phyloP scores from a whole-genome alignment of 2,888 invertebrate species.

The Hoplodrina ambigua region DNA sequence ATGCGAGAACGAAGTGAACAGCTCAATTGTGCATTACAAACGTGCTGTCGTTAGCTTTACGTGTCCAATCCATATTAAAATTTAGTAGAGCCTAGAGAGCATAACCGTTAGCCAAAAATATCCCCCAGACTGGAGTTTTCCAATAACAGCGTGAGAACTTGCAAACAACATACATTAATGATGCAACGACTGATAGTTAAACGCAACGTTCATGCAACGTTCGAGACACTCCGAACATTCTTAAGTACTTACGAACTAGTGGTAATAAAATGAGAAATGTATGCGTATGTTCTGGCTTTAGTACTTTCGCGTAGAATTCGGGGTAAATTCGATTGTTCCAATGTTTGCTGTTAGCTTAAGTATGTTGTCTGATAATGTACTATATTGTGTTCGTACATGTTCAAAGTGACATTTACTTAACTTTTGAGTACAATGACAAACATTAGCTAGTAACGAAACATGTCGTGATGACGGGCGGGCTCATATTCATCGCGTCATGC shows the following conservation, averaged over 20 bases:
- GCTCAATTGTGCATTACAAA: conserved; percentile 1
- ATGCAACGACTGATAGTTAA: conserved; percentile 61
- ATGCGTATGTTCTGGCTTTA: conserved; percentile 32
- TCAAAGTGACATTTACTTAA: conserved; percentile 33
- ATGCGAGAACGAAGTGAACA: not conserved
- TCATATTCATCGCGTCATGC: conserved; percentile 62
- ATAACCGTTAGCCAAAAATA: conserved; percentile 11
- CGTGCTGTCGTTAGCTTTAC: not conserved
- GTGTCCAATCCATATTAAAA: conserved; percentile 21
- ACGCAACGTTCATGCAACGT: conserved; percentile 39
- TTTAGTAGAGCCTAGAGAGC: conserved; percentile 12
- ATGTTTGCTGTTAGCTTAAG: conserved; percentile 27
- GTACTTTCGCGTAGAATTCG: conserved; percentile 39
- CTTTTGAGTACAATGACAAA: conserved; percentile 32
- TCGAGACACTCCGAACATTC: conserved; percentile 57
- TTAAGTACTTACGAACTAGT: conserved; percentile 57
- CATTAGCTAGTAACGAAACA: conserved; percentile 31
- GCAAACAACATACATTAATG: conserved; percentile 64
- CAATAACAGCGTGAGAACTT: conserved; percentile 60
- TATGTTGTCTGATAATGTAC: conserved; percentile 38
- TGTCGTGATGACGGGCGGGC: conserved; percentile 52
- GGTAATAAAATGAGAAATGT: conserved; percentile 56
- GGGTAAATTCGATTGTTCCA: conserved; percentile 38
- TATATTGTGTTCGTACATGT: conserved; percentile 23
- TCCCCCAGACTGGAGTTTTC: conserved; percentile 48